A percentile compares a stretch with the other conserved stretches of the same genome.
Conservation (phyloP, 1,140 invertebrate species). For the Aphelinus atriplicis region DNA sequence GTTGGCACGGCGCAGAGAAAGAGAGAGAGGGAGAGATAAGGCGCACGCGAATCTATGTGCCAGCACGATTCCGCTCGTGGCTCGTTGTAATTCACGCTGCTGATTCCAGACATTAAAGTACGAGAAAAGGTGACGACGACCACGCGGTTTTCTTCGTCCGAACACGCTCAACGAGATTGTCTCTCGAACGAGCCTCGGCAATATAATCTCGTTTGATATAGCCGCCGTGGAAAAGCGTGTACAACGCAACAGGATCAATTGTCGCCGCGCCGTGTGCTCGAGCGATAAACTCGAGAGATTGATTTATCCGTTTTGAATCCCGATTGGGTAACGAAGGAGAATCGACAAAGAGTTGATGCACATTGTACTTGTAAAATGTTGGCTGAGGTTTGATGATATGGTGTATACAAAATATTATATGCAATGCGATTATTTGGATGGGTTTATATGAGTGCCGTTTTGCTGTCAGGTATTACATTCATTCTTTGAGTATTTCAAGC, state of each 20-base stretch:
- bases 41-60: conserved; percentile 43
- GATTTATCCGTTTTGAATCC: not conserved
- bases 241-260: conserved; percentile 41
- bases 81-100: conserved; percentile 33
- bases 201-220: too few species aligned
- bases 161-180: too few species aligned
- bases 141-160: conserved; percentile 18
- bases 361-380: too few species aligned
- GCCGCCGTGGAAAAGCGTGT: not conserved
- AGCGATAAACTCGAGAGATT: not conserved
- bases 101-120: conserved; percentile 39
- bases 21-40: conserved; percentile 34
- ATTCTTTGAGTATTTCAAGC: too few species aligned
- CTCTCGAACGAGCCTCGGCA: too few species aligned
- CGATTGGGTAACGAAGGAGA: not conserved
- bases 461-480: too few species aligned
- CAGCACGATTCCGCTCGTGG: conserved; percentile 26
- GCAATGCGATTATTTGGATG: too few species aligned
- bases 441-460: too few species aligned
- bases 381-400: too few species aligned
- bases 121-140: conserved; percentile 43
- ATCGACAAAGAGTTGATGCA: too few species aligned
- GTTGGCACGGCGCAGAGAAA: not conserved
- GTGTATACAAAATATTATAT: too few species aligned
- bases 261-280: conserved; percentile 25